A percentile compares a stretch with the other conserved stretches of the same genome.
Evolutionary conservation across 2,888 invertebrate species (phyloP).

Genomic region (Cantharis rufa): DNA sequence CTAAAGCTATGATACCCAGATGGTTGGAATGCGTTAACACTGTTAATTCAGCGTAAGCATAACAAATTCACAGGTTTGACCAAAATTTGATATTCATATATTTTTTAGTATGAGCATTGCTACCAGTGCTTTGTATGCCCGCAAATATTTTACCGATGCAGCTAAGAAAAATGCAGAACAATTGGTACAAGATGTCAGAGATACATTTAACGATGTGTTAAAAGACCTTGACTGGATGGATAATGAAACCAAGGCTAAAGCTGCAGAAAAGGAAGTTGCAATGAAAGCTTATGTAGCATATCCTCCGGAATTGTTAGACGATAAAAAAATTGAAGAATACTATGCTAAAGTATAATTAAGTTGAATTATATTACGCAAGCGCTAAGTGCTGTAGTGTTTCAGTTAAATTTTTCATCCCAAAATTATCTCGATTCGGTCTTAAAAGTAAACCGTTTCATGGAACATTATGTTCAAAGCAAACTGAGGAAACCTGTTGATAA

Average conservation of each 20-base stretch:
- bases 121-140: conserved; percentile 78
- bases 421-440: background rate
- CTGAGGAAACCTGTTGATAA: conserved; percentile 61
- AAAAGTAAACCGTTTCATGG: conserved; percentile 49
- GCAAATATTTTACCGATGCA: conserved; percentile 79
- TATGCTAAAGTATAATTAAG: conserved; percentile 63
- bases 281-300: conserved; percentile 60
- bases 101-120: conserved; percentile 64
- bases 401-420: conserved; percentile 52
- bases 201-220: conserved; percentile 80
- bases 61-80: background rate
- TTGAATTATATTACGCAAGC: no score
- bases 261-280: conserved; percentile 51
- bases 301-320: conserved; percentile 69
- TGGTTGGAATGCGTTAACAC: conserved; percentile 15
- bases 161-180: conserved; percentile 82
- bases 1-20: background rate
- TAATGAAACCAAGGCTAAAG: conserved; percentile 46
- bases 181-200: conserved; percentile 84
- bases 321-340: conserved; percentile 60
- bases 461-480: conserved; percentile 57
- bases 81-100: background rate
- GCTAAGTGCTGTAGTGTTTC: conserved; percentile 27
- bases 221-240: conserved; percentile 93
- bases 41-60: background rate